Evolutionary conservation across 2,888 invertebrate species (phyloP).

Genomic region (Cheilosia scutellata): DNA sequence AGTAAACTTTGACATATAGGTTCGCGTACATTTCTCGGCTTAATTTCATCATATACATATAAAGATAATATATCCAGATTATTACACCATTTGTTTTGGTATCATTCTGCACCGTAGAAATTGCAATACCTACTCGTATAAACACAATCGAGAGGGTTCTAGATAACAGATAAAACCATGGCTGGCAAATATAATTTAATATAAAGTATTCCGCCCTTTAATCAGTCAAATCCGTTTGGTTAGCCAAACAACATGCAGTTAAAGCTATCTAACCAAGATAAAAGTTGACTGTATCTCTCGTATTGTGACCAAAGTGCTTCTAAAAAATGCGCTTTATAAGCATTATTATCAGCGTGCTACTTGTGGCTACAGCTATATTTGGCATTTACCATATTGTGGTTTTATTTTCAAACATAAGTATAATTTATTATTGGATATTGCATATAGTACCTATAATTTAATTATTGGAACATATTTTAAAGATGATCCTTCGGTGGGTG

Average conservation of each 20-base stretch:
- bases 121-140: slow-evolving; percentile 7
- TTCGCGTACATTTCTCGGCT: not conserved
- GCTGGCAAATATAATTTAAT: slow-evolving; percentile 3
- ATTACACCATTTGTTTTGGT: not conserved
- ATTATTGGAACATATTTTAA: not conserved
- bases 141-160: slow-evolving; percentile 5
- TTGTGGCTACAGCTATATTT: slow-evolving; percentile 38
- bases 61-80: slow-evolving; percentile 15
- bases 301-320: not conserved
- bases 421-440: not conserved
- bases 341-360: slow-evolving; percentile 9
- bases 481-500: slow-evolving; percentile 9
- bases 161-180: slow-evolving; percentile 35
- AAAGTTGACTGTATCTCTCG: not conserved
- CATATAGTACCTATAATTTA: not conserved
- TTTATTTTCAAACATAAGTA: slow-evolving; percentile 58
- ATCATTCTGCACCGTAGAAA: slow-evolving; percentile 3
- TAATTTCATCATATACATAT: slow-evolving; percentile 16
- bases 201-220: slow-evolving; percentile 7
- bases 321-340: slow-evolving; percentile 32
- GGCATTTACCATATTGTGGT: slow-evolving; percentile 42
- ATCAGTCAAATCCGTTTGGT: slow-evolving; percentile 35
- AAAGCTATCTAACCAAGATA: not conserved
- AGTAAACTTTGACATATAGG: not conserved
- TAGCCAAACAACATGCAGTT: not conserved